Percentiles rank a stretch among this genome's conserved stretches.
Evolutionary conservation across 2,888 invertebrate species (phyloP).

Genomic region (Hetaerina titia): DNA sequence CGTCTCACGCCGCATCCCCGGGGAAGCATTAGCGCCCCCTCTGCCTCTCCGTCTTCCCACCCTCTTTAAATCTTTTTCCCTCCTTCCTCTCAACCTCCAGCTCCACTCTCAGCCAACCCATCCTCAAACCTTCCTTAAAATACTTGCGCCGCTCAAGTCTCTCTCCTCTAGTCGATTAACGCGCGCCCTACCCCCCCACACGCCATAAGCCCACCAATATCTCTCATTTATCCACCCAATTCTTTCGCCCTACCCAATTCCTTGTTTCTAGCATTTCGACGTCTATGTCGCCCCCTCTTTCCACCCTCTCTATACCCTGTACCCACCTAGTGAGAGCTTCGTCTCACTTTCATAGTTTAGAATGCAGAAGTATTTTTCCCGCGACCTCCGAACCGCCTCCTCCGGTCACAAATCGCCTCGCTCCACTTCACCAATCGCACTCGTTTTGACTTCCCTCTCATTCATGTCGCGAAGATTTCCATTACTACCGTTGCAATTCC

Average conservation of each 20-base stretch:
- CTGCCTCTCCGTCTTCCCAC: not conserved
- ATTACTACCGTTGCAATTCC: no score
- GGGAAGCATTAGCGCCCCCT: constrained; percentile 46
- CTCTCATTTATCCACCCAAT: not conserved
- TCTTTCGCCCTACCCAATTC: not conserved
- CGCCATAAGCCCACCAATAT: not conserved
- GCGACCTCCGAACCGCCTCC: no score
- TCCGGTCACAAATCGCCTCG: no score
- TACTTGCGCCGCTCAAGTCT: not conserved
- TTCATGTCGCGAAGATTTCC: no score
- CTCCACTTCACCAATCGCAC: no score
- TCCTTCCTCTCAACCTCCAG: not conserved
- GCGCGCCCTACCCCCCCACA: not conserved
- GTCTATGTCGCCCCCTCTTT: not conserved
- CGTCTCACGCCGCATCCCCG: not conserved
- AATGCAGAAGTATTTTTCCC: no score
- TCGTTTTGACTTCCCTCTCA: no score
- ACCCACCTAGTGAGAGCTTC: no score
- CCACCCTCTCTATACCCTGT: no score
- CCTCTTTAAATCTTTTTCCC: constrained; percentile 45
- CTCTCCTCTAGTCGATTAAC: not conserved
- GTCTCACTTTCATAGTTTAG: no score
- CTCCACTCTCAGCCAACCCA: not conserved
- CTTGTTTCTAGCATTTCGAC: not conserved
- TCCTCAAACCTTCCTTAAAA: not conserved